Evolutionary conservation across 35 echinoderm and acorn worm genomes (phyloP).

Genomic region (Stichopus chloronotus): DNA sequence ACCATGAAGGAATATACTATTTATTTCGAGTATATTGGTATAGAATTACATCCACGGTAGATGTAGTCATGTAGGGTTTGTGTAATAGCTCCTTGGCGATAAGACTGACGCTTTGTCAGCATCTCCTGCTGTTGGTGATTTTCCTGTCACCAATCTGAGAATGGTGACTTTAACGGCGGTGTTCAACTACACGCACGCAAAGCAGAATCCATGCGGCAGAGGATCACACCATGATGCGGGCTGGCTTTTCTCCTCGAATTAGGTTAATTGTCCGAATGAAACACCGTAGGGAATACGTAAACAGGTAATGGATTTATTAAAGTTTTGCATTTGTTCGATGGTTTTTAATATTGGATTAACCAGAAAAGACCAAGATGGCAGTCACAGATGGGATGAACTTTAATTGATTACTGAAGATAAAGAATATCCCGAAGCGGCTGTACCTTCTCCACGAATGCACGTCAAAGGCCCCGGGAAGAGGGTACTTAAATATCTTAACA

Average conservation of each 20-base stretch:
- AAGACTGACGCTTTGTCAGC: no score
- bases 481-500: neutral
- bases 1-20: no score
- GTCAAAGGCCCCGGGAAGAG: neutral
- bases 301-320: neutral
- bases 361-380: slow-evolving; percentile 8
- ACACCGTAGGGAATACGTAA: neutral
- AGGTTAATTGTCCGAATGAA: neutral
- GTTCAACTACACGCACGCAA: no score
- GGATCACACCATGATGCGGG: neutral
- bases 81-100: no score
- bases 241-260: neutral
- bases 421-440: neutral
- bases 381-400: slow-evolving; percentile 12
- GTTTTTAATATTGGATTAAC: neutral
- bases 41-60: no score
- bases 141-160: no score
- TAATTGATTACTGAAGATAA: slow-evolving; percentile 4
- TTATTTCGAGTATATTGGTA: no score
- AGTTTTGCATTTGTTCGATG: neutral
- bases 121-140: no score
- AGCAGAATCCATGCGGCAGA: no score
- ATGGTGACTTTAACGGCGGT: no score
- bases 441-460: neutral
- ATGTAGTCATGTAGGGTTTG: no score